Evolutionary conservation across 35 echinoderm and acorn worm genomes (phyloP).

Genomic region (Lytechinus pictus): DNA sequence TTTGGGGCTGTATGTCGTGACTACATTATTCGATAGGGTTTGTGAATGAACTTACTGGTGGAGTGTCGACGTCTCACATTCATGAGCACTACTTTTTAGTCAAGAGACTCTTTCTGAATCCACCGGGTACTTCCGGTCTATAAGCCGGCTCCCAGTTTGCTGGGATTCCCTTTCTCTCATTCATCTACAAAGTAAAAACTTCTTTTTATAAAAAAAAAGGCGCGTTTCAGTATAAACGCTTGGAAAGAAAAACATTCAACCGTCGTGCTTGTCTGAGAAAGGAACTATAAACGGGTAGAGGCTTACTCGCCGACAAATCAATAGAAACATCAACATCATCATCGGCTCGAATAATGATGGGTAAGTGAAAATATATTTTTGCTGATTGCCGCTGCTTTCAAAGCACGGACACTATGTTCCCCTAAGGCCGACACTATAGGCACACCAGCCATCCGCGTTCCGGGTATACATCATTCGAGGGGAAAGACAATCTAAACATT

Average conservation of each 20-base stretch:
- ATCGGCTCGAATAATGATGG: background rate
- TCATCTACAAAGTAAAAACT: background rate
- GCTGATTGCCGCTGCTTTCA: background rate
- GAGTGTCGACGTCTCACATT: background rate
- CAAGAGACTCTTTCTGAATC: background rate
- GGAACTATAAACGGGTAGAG: background rate
- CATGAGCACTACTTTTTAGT: background rate
- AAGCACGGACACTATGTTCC: background rate
- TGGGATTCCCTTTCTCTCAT: background rate
- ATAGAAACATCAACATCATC: background rate
- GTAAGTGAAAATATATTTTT: conserved; percentile 10
- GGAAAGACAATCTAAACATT: background rate
- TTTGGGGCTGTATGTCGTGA: background rate
- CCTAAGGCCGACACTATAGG: background rate
- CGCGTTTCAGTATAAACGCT: background rate
- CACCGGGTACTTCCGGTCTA: conserved; percentile 18
- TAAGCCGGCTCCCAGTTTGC: background rate
- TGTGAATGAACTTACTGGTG: background rate
- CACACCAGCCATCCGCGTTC: conserved; percentile 7
- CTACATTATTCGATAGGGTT: background rate
- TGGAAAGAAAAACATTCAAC: background rate
- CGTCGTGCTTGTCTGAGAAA: background rate
- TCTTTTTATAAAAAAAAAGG: background rate
- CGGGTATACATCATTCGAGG: background rate
- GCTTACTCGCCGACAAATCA: background rate